Base-by-base conservation (phyloP, 1,140 invertebrate genomes). In the Ceratina japonica region DNA sequence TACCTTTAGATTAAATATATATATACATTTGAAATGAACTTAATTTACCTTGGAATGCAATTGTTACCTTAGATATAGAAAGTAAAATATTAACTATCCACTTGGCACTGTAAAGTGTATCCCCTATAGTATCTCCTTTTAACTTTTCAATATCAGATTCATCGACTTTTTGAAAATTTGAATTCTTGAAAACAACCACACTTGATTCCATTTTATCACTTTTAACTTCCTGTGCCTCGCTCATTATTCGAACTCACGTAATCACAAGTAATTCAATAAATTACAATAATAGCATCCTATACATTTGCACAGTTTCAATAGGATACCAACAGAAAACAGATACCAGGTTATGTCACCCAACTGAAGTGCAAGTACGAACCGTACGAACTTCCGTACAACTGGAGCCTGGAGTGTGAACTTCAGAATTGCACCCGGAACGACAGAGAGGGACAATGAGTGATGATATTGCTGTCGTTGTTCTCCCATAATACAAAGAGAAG, bases 21-120 rank as follows among this genome's bases (percentile, higher is more conserved):
- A 44, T 44, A 10, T 44, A 44, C 5, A 10, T 44, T 44, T 44
- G 10, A 44, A 44, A 44, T 44, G 10, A 44, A 44, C 37, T 44
- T 2, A 10, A 44, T 44, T 44, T 44, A 44, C 37, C 5, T 10
- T 44, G 10, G 10, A 7, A 44, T 44, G 5, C 5, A 44, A 44
- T n/a, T 10, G 49, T 86, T 80, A 93, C 93, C 89, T 93, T 87
- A 27, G 89, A 89, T 51, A 93, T 68, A 64, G 91, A 89, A 81
- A 93, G 90, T 10, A 97, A 88, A 58, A 94, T 95, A 86, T 94
- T 95, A 5, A 97, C 89, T 69, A 96, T 95, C 92, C 95, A 96
- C 72, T 94, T 92, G 87, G 95, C 93, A 91, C 95, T 96, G 84
- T 96, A 97, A 18, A 96, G 92, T 0, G 96, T 97, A 77, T 95